Evolutionary conservation across 2,113 vertebrate genomes (phyloP), one percentile per base, ranked within the genome.

Genomic region (Cyprinodon variegatus): DNA sequence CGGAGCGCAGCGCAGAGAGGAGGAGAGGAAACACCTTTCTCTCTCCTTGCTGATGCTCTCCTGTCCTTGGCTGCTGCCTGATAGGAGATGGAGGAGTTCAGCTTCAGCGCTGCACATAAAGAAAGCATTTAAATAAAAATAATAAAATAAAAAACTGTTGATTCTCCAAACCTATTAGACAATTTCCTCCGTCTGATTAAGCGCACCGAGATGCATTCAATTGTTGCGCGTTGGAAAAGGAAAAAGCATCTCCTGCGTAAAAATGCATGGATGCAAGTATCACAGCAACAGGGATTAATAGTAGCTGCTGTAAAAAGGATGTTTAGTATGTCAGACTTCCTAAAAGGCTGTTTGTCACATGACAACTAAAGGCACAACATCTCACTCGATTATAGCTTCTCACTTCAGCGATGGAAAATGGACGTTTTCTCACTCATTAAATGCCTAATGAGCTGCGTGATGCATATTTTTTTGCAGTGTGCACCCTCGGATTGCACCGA

Each of bases 51-150:
- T 86, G 89, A 81, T 86, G 89, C 89, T 85, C 83, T 62, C 77
- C 72, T 83, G 90, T 93, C 92, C 85, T 87, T 82, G 88, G 90
- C 87, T 89, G 86, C 89, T 89, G 86, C 85, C 83, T 85, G 61
- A 85, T 68, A 79, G 70, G 75, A 91, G 80, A 89, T 74, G 72
- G 77, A 80, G 79, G 89, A 82, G 86, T 90, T 85, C 89, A 82
- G 90, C 78, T 29, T 29, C 66, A 53, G 45, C 76, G 38, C 61
- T 57, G 65, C 82, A 69, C 29, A 14, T 76, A 11, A 10, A 3
- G 39, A 5, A 22, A 36, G 2, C 29, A 1, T 29, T 29, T 29
- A 29, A 29, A 29, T 29, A 29, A 29, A 41, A 41, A 41, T 41
- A 41, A 41, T 41, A 57, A 53, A 57, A 57, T 57, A 29, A n/a